phyloP scores from a whole-genome alignment of 2,113 vertebrate genomes.

The Oostethus manadensis region DNA sequence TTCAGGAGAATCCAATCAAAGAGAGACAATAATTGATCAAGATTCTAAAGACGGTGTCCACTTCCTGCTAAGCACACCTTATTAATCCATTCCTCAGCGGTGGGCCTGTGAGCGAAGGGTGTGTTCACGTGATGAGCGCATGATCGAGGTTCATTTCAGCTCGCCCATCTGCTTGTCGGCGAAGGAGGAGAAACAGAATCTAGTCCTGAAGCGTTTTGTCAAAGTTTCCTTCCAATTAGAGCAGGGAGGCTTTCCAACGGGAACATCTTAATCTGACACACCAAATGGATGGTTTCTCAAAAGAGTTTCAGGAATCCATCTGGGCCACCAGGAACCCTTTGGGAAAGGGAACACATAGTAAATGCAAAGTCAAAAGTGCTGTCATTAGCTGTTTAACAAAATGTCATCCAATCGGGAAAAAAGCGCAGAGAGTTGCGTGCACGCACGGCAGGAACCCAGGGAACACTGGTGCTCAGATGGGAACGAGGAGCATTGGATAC shows the following conservation, averaged over 20 bases:
- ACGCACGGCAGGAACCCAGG: no score
- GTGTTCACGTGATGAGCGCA: not conserved
- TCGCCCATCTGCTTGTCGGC: not conserved
- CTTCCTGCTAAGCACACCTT: not conserved
- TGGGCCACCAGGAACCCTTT: not conserved
- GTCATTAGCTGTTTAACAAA: not conserved
- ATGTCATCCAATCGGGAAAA: no score
- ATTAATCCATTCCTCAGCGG: not conserved
- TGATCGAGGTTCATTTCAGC: not conserved
- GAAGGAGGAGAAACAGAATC: no score
- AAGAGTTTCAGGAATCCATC: not conserved
- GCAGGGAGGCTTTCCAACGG: not conserved
- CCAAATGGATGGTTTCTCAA: constrained; percentile 8
- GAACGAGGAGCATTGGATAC: no score
- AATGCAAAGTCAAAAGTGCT: not conserved
- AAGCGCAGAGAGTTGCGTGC: no score
- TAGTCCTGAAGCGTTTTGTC: not conserved
- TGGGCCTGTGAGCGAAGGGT: not conserved
- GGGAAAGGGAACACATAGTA: not conserved
- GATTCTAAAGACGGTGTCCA: not conserved
- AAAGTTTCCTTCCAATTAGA: no score
- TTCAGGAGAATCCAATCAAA: not conserved
- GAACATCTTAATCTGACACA: not conserved
- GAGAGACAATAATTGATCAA: not conserved
- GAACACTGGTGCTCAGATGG: no score